A percentile compares a stretch with the other conserved stretches of the same genome.
Conservation (phyloP, 2,113 vertebrate species). For the Mirounga angustirostris region DNA sequence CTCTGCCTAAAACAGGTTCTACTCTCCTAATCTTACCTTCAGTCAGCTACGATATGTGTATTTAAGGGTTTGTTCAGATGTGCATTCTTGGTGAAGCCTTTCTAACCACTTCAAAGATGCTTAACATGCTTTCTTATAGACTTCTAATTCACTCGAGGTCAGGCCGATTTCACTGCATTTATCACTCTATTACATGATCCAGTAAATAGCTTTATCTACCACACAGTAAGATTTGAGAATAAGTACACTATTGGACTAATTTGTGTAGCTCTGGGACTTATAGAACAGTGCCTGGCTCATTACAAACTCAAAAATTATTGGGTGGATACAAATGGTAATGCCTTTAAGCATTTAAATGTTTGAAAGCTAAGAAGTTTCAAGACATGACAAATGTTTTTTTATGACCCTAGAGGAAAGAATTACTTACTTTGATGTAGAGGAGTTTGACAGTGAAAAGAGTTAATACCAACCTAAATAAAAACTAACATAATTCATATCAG, state of each 20-base stretch:
- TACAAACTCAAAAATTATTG: background rate
- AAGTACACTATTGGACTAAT: background rate
- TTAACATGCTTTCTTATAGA: background rate
- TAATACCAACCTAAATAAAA: background rate
- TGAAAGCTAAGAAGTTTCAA: slow-evolving; percentile 40
- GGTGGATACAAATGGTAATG: background rate
- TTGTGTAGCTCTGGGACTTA: background rate
- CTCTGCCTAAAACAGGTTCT: background rate
- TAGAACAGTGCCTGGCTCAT: background rate
- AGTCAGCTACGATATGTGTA: background rate
- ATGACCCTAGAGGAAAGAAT: background rate
- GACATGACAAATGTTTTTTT: background rate
- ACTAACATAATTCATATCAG: slow-evolving; percentile 1
- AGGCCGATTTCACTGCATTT: background rate
- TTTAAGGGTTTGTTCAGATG: background rate
- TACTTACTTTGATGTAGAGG: background rate
- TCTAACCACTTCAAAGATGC: background rate
- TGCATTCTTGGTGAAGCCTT: background rate
- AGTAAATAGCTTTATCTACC: background rate
- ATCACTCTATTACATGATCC: background rate
- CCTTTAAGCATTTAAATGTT: slow-evolving; percentile 21
- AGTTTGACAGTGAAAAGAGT: background rate
- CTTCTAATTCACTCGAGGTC: background rate
- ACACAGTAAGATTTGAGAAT: background rate
- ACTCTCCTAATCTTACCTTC: background rate